phyloP scores from a whole-genome alignment of 2,797 vertebrate genomes.

The Sebastes minor region DNA sequence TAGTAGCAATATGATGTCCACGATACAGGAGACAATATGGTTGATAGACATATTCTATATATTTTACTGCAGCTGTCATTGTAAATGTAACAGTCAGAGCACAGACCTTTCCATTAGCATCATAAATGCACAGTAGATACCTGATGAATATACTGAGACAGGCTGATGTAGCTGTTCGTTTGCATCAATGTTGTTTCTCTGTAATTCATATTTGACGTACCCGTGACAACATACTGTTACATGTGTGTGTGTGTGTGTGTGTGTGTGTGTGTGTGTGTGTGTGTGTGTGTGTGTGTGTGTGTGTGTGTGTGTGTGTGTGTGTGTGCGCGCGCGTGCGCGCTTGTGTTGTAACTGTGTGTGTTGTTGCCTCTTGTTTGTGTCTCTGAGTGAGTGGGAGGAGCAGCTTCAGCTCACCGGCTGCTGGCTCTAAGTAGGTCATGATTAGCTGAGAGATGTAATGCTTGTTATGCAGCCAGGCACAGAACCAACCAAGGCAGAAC shows the following conservation, averaged over 20 bases:
- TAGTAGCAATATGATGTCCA: not conserved
- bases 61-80: not conserved
- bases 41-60: not conserved
- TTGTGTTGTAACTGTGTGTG: not conserved
- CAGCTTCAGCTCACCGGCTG: not conserved
- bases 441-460: constrained; percentile 58
- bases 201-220: not conserved
- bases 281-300: not conserved
- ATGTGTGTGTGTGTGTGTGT: not conserved
- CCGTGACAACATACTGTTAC: not conserved
- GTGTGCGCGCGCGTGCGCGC: not conserved
- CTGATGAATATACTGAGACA: not conserved
- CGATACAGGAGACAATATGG: too few species aligned
- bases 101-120: too few species aligned
- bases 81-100: not conserved
- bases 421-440: constrained; percentile 72
- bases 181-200: not conserved
- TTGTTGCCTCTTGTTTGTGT: not conserved
- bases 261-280: not conserved
- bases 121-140: not conserved
- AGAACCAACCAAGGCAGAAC: not conserved
- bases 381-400: too few species aligned
- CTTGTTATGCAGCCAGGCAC: constrained; percentile 17
- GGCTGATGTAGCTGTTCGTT: not conserved
- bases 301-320: not conserved